Base-by-base conservation (phyloP, 2,888 invertebrate species). In the Drosophila infuscata region DNA sequence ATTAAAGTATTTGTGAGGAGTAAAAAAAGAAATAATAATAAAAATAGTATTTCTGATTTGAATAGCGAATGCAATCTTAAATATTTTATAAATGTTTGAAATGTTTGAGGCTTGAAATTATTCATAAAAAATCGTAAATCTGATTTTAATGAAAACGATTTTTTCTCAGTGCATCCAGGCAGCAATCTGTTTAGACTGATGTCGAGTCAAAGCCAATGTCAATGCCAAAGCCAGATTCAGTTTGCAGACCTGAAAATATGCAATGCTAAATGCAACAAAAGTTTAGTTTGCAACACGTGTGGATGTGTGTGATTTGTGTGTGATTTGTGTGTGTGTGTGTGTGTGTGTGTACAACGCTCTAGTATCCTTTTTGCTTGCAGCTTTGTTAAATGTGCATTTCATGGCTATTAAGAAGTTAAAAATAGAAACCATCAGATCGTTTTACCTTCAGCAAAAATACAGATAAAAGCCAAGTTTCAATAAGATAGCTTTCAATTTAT, bases 171-270 rank as follows among this genome's bases (percentile, higher is more conserved):
- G 53, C 33, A 35, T 3, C 1, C 49, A 51, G 46, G 30, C 35
- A 41, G 41, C 72, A 64, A 64, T 73, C 58, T 49, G 29, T 32
- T 53, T 32, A 20, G 7, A 29, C 30, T n/a, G 53, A 61, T 51
- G 71, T 49, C 43, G 33, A 53, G 9, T 62, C 33, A 53, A 53
- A 49, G 57, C 57, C 63, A 43, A 30, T 17, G 30, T n/a, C 49
- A 56, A 30, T 30, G 36, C 15, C 30, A 30, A 7, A n/a, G 15
- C 17, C 51, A 30, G 30, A 32, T 3, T 15, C 30, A 20, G 41
- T 15, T 30, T 11, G n/a, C 15, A 43, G 32, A 70, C 41, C 71
- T 43, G 41, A 35, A 70, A 41, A 60, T 70, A 60, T 70, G 70
- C 71, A 56, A 60, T 33, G 46, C 20, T 58, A 46, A 69, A 54